A percentile compares a stretch with the other conserved stretches of the same genome.
Conservation (phyloP, 2,797 vertebrate genomes). For the Helicolenus hilgendorfi region DNA sequence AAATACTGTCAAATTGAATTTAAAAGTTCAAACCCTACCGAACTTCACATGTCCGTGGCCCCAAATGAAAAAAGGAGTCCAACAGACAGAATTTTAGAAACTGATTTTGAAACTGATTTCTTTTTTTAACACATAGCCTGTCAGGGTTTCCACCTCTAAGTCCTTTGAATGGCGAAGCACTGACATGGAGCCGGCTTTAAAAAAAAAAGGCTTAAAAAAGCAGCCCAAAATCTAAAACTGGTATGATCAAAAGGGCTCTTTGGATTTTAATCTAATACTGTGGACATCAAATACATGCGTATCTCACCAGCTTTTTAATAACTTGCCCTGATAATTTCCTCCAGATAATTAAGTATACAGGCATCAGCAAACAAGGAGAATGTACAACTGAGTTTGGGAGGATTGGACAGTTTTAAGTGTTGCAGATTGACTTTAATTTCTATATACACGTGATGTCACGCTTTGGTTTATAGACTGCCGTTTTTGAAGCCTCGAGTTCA, state of each 20-base stretch:
- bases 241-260: conserved; percentile 34
- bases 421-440: too few species aligned
- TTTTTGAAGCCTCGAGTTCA: too few species aligned
- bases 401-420: too few species aligned
- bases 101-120: background rate
- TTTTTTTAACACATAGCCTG: background rate
- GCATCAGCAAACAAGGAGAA: background rate
- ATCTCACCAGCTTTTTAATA: background rate
- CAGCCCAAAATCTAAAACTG: conserved; percentile 15
- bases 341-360: background rate
- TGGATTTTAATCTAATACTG: background rate
- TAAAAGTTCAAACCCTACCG: conserved; percentile 15
- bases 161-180: conserved; percentile 6
- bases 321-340: background rate
- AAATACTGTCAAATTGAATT: conserved; percentile 22
- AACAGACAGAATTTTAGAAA: conserved; percentile 29
- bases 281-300: background rate
- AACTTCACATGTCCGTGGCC: background rate
- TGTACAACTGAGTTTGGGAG: background rate
- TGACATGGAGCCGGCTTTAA: conserved; percentile 21
- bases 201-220: background rate
- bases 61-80: background rate
- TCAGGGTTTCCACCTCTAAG: conserved; percentile 13
- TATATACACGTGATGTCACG: too few species aligned
- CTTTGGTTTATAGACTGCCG: too few species aligned